A percentile compares a stretch with the other conserved stretches of the same genome.
These are phyloP conservation scores for Sialia sialis DNA, from an alignment of 2,113 vertebrate genomes.

Conservation along the genomic window DNA sequence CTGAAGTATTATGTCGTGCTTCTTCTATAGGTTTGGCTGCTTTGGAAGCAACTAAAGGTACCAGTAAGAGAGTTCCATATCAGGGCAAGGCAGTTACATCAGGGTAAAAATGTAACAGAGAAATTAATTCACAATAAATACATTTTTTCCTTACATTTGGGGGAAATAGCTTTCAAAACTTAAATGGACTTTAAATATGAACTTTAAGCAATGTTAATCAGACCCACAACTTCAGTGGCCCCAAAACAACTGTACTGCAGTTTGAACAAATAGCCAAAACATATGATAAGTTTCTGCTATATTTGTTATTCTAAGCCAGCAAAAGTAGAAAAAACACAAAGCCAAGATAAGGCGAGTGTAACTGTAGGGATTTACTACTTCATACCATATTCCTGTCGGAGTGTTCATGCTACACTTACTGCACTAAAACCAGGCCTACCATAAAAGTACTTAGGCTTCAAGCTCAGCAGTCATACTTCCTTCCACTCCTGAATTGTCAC, in stretches of 20 bases:
- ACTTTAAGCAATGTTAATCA: background rate
- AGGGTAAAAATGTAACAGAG: background rate
- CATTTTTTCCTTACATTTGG: background rate
- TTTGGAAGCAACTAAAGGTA: background rate
- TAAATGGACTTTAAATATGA: background rate
- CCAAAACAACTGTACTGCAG: background rate
- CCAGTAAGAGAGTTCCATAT: fast-evolving
- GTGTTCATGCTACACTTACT: background rate
- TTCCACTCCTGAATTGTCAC: background rate
- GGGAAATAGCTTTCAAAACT: background rate
- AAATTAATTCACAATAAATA: background rate
- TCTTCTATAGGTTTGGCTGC: background rate
- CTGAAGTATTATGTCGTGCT: fast-evolving
- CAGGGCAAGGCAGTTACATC: background rate
- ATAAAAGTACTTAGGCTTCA: background rate
- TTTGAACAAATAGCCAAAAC: background rate
- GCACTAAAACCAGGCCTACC: background rate
- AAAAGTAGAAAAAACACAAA: background rate
- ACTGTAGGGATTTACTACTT: background rate
- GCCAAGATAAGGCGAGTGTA: background rate
- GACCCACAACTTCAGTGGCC: background rate
- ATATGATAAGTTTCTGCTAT: background rate
- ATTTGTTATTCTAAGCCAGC: background rate
- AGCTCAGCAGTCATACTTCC: background rate
- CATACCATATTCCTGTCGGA: background rate